Conservation (phyloP, 1,140 invertebrate species). For the Zophobas atratus region DNA sequence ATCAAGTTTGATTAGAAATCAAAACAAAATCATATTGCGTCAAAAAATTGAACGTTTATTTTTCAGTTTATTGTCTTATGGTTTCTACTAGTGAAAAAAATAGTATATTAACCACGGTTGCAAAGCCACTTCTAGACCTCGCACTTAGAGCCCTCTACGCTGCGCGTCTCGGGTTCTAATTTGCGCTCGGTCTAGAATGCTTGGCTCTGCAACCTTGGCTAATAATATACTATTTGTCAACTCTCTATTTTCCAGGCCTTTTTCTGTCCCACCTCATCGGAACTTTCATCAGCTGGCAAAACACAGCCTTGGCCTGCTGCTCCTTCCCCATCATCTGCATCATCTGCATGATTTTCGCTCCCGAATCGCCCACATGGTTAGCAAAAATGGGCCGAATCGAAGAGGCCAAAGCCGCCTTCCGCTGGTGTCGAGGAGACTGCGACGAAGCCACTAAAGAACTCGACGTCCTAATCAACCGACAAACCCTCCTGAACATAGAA, state of each 20-base stretch:
- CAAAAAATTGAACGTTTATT: no score
- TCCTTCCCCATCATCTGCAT: conserved; percentile 69
- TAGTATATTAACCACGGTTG: no score
- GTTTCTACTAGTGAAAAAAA: no score
- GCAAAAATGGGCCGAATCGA: conserved; percentile 71
- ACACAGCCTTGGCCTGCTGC: conserved; percentile 70
- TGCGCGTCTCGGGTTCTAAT: no score
- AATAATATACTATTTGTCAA: no score
- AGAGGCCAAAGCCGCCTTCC: conserved; percentile 70
- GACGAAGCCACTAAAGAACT: conserved; percentile 57
- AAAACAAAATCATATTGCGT: no score
- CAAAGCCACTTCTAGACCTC: no score
- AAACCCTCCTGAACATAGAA: background rate
- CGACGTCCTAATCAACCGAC: background rate
- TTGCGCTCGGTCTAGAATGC: no score
- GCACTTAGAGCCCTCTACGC: no score
- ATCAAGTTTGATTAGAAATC: no score
- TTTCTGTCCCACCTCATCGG: conserved; percentile 74
- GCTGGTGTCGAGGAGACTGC: conserved; percentile 69
- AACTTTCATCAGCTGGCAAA: conserved; percentile 74
- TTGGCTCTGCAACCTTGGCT: no score
- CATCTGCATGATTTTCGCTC: conserved; percentile 67
- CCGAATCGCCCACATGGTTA: conserved; percentile 83
- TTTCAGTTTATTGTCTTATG: no score
- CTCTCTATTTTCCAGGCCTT: conserved; percentile 56